Percentiles rank a stretch among this genome's conserved stretches.
Evolutionary conservation across 2,113 vertebrate species (phyloP).

Genomic region (Phocoena phocoena): DNA sequence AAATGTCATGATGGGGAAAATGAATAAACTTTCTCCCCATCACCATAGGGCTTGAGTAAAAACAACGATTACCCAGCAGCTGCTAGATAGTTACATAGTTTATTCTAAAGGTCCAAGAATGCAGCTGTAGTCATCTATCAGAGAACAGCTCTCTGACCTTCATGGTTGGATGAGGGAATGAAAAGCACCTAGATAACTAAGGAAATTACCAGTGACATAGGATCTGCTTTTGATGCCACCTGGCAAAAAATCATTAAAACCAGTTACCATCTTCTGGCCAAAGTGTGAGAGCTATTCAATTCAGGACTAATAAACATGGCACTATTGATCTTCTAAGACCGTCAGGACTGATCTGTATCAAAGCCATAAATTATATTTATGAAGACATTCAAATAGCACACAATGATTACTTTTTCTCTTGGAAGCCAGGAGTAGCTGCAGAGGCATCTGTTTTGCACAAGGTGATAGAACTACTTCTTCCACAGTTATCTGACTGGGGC

Average conservation of each 20-base stretch:
- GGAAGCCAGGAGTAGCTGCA: constrained; percentile 15
- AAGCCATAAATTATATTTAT: constrained; percentile 73
- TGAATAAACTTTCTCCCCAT: background rate
- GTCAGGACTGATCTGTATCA: constrained; percentile 64
- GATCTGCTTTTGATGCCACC: constrained; percentile 65
- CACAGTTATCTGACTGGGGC: constrained; percentile 56
- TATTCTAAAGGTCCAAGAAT: background rate
- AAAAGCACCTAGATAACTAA: constrained; percentile 45
- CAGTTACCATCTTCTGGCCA: constrained; percentile 50
- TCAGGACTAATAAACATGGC: constrained; percentile 67
- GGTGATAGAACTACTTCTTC: constrained; percentile 55
- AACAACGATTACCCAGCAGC: background rate
- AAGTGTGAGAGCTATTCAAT: constrained; percentile 62
- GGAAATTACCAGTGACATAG: constrained; percentile 56
- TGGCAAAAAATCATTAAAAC: constrained; percentile 69
- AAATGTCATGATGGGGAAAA: background rate
- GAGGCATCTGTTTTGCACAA: constrained; percentile 10
- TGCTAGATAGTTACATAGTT: background rate
- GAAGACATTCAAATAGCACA: constrained; percentile 74
- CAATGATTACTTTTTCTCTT: constrained; percentile 68
- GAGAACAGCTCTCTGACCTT: constrained; percentile 47
- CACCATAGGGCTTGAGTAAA: background rate
- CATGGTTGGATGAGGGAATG: background rate
- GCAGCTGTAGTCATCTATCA: background rate
- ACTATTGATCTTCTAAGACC: constrained; percentile 69